These are phyloP conservation scores for Chironomus tepperi DNA, from an alignment of 1,140 invertebrate genomes.

Conservation along the genomic window DNA sequence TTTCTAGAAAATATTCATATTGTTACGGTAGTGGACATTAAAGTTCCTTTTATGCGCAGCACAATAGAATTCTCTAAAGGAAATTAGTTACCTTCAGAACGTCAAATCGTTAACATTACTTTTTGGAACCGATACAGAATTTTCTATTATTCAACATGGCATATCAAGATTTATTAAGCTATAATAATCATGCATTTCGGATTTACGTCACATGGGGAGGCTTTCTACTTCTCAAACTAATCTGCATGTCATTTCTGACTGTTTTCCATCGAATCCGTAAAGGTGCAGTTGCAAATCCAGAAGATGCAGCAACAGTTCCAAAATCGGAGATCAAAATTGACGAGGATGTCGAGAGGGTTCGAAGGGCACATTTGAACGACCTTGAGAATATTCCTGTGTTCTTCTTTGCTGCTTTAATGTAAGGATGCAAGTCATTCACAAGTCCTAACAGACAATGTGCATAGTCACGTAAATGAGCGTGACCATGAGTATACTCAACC, in stretches of 20 bases:
- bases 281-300: not conserved
- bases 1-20: too few species aligned
- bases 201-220: not conserved
- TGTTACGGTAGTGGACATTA: too few species aligned
- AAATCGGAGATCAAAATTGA: not conserved
- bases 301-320: not conserved
- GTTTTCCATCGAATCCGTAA: not conserved
- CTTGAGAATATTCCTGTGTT: slow-evolving; percentile 60
- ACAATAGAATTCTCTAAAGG: too few species aligned
- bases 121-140: too few species aligned
- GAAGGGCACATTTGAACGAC: slow-evolving; percentile 59
- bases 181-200: not conserved
- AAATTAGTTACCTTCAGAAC: too few species aligned
- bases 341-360: not conserved
- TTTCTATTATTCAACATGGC: too few species aligned
- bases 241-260: not conserved
- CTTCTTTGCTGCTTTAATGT: slow-evolving; percentile 49
- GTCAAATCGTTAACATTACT: too few species aligned
- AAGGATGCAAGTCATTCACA: too few species aligned
- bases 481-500: too few species aligned
- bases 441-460: too few species aligned
- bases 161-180: not conserved
- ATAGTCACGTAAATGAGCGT: too few species aligned
- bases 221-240: not conserved
- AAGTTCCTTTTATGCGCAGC: too few species aligned